Conservation (phyloP, 53 echinoderm and acorn worm species). For the Mesocentrotus franciscanus region DNA sequence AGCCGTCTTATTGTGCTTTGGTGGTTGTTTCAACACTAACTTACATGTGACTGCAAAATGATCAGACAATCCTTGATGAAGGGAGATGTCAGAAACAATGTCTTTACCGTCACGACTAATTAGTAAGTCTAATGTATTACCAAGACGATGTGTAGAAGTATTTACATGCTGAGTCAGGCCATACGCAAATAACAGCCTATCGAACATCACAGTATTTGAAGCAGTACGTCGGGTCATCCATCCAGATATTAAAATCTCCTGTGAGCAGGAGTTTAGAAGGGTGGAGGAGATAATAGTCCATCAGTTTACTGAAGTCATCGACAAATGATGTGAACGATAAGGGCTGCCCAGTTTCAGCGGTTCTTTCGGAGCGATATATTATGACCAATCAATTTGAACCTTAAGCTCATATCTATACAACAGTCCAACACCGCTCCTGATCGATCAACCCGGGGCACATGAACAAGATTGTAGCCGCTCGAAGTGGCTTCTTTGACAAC, state of each 20-base stretch:
- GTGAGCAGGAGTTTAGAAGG: not conserved
- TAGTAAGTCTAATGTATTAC: too few relatives aligned
- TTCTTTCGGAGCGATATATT: not conserved
- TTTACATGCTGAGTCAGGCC: not conserved
- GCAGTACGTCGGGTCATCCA: not conserved
- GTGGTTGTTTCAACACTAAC: not conserved
- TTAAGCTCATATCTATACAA: not conserved
- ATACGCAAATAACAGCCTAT: not conserved
- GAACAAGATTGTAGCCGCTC: not conserved
- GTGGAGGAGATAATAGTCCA: not conserved
- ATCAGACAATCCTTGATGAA: not conserved
- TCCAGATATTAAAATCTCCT: not conserved
- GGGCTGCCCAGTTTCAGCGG: not conserved
- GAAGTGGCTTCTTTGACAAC: not conserved
- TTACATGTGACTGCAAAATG: not conserved
- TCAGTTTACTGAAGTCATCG: too few relatives aligned
- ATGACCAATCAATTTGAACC: not conserved
- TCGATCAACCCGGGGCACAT: not conserved
- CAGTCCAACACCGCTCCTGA: not conserved
- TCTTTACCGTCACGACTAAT: not conserved
- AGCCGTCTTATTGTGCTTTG: not conserved
- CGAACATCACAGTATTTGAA: not conserved
- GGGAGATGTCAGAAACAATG: not conserved
- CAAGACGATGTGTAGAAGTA: not conserved
- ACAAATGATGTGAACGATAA: not conserved